These are phyloP conservation scores for Sandelia bainsii DNA, from an alignment of 2,797 vertebrate species.

Conservation along the genomic window DNA sequence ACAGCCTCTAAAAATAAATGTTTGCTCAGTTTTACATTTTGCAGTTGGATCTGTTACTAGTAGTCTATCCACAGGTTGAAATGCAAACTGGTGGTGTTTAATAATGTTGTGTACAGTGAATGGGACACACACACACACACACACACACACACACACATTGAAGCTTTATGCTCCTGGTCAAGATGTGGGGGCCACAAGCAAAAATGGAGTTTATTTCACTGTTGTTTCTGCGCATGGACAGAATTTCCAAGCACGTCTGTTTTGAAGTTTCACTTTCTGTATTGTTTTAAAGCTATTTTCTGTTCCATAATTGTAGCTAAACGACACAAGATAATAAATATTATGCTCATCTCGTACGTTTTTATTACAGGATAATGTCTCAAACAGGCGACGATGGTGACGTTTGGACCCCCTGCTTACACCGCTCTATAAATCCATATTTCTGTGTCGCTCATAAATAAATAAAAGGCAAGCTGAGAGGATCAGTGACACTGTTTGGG, in stretches of 20 bases:
- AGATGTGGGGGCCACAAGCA: neutral
- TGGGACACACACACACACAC: neutral
- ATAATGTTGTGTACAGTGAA: neutral
- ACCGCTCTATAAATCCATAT: slow-evolving; percentile 49
- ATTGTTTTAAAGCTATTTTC: neutral
- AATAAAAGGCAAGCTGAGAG: slow-evolving; percentile 49
- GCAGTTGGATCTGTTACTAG: neutral
- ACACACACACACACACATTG: too few relatives aligned
- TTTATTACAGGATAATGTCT: slow-evolving; percentile 6
- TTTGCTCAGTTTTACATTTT: slow-evolving; percentile 39
- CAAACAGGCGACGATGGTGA: slow-evolving; percentile 15
- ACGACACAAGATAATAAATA: neutral
- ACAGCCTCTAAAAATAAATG: slow-evolving; percentile 43
- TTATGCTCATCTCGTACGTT: neutral
- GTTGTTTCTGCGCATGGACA: slow-evolving; percentile 1
- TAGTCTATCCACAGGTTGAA: slow-evolving; percentile 2
- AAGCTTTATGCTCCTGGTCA: neutral
- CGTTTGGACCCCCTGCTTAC: slow-evolving; percentile 3
- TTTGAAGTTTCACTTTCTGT: slow-evolving; percentile 70
- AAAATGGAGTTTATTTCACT: neutral
- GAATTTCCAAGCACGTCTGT: neutral
- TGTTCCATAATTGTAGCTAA: neutral
- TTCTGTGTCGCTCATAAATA: slow-evolving; percentile 51
- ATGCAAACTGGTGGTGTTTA: slow-evolving; percentile 19
- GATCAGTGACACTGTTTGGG: slow-evolving; percentile 53